A percentile compares a stretch with the other conserved stretches of the same genome.
Evolutionary conservation across 2,888 invertebrate species (phyloP).

Genomic region (Lydus trimaculatus): DNA sequence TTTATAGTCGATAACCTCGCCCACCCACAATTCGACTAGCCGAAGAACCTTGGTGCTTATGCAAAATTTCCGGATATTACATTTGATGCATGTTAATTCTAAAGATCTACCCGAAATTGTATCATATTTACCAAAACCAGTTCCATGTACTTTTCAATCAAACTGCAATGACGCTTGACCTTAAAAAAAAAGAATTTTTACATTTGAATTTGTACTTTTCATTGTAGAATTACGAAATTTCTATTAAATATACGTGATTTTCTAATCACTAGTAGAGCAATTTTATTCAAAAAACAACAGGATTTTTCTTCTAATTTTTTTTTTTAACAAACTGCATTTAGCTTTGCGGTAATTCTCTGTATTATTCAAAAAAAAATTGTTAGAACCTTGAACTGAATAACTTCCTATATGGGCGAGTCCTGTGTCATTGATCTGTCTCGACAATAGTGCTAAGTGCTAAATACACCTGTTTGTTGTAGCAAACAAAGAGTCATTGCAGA

Average conservation of each 20-base stretch:
- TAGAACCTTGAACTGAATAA: background rate
- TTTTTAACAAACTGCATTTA: background rate
- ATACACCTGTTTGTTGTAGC: too few species aligned
- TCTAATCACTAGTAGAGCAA: too few species aligned
- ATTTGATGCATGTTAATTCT: conserved; percentile 20
- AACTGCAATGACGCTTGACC: too few species aligned
- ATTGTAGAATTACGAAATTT: too few species aligned
- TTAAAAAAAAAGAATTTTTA: too few species aligned
- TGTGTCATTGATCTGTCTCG: background rate
- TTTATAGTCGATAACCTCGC: conserved; percentile 27
- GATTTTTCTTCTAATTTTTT: background rate
- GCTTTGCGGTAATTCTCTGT: background rate
- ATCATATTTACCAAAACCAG: background rate
- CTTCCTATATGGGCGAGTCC: background rate
- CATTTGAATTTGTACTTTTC: too few species aligned
- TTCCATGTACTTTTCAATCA: background rate
- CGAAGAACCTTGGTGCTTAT: conserved; percentile 20
- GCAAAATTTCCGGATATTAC: conserved; percentile 21
- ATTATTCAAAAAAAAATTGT: background rate
- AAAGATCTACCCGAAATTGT: background rate
- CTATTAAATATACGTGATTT: too few species aligned
- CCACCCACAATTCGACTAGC: conserved; percentile 17
- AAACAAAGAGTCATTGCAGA: too few species aligned
- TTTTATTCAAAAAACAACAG: too few species aligned
- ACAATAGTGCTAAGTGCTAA: background rate